Base-by-base conservation (phyloP, 2,797 vertebrate species). In the Heliangelus exortis region DNA sequence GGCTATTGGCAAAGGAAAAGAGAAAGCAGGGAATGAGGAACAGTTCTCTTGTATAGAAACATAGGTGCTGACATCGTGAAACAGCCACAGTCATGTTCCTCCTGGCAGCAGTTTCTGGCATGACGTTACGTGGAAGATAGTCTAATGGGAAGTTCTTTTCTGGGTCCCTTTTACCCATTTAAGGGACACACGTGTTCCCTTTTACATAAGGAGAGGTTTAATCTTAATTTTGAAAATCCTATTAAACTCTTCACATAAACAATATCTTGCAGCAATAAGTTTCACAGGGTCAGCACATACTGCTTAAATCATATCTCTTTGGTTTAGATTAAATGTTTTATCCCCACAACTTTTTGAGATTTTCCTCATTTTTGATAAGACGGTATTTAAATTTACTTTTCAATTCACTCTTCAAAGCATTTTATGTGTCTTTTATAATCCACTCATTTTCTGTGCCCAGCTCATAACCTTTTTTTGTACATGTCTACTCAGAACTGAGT, bases 351-450 rank as follows among this genome's bases (percentile, higher is more conserved):
- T 16, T 65, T 65, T 81, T 80, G 31, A n/a, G 14, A 19, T 91
- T 83, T 83, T 91, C 36, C 15, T 80, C 4, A 28, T 84, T 81
- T 91, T 75, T 90, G 10, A 45, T 89, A 57, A 29, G 19, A 19
- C 26, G 4, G 11, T 61, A 31, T 91, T 95, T 90, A 69, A 68
- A 62, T 78, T 91, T 88, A 55, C 34, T 66, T 93, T 95, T 78
- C 66, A 36, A 45, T 36, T 83, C n/a, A 26, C 6, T 65, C 48
- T 73, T 92, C 63, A 73, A 63, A 91, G 4, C 7, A 55, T 93
- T 83, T 88, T 33, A 48, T 55, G 33, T 53, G 6, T 47, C 63
- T 72, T 84, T 85, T 92, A 67, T 50, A 95, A 84, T 61, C 34
- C 2, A 7, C 13, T 69, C 5, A 15, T 83, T 93, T 89, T 87